phyloP scores from a whole-genome alignment of 2,888 invertebrate genomes.

The Polymixis flavicincta region DNA sequence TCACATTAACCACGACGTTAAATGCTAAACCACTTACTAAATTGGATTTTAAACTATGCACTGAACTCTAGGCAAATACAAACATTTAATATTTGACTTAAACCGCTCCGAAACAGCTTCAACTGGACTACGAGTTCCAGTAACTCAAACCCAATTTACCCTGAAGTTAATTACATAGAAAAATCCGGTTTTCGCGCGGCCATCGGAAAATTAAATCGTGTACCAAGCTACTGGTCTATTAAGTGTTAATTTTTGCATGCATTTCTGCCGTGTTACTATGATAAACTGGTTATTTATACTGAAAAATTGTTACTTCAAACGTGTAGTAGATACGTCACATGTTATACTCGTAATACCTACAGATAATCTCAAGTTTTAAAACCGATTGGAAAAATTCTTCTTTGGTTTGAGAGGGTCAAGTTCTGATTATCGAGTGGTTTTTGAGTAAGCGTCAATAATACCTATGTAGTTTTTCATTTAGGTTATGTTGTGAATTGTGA shows the following conservation, averaged over 20 bases:
- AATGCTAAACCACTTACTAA: slow-evolving; percentile 52
- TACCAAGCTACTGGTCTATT: background rate
- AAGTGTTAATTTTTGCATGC: slow-evolving; percentile 2
- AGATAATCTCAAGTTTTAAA: too few species aligned
- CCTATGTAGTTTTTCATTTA: too few species aligned
- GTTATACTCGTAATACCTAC: too few species aligned
- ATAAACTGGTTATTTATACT: background rate
- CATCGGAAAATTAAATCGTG: slow-evolving; percentile 12
- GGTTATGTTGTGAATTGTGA: too few species aligned
- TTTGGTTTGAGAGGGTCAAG: too few species aligned
- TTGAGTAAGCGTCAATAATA: too few species aligned
- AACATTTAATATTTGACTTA: slow-evolving; percentile 47
- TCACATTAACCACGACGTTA: slow-evolving; percentile 34
- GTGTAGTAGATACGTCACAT: background rate
- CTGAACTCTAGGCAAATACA: slow-evolving; percentile 36
- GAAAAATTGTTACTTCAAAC: background rate
- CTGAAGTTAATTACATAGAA: slow-evolving; percentile 46
- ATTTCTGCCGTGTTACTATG: background rate
- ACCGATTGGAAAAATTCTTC: too few species aligned
- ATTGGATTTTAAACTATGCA: slow-evolving; percentile 45
- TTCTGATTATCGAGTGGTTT: too few species aligned
- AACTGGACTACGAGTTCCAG: slow-evolving; percentile 18
- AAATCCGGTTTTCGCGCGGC: slow-evolving; percentile 34
- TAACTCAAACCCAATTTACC: slow-evolving; percentile 35
- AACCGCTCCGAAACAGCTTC: slow-evolving; percentile 24